These are phyloP conservation scores for Erythrocercus mccallii DNA, from an alignment of 2,113 vertebrate species.

Conservation along the genomic window DNA sequence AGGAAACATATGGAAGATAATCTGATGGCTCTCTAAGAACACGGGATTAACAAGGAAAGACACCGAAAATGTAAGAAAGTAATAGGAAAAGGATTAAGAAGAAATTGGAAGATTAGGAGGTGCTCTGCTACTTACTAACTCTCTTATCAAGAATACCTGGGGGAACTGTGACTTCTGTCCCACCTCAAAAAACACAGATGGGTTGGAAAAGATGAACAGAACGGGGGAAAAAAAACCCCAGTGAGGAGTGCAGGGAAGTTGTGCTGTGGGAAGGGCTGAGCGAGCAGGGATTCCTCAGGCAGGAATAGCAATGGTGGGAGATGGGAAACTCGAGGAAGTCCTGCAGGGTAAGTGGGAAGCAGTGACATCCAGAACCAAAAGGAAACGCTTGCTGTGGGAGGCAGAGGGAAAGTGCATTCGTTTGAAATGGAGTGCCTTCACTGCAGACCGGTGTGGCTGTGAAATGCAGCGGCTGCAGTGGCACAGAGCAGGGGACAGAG, in stretches of 20 bases:
- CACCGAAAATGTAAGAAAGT: not conserved
- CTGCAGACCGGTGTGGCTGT: not conserved
- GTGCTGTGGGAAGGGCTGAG: not conserved
- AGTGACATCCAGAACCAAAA: not conserved
- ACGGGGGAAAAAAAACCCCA: accelerated
- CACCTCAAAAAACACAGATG: not conserved
- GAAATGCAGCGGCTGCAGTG: not conserved
- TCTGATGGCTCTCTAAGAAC: not conserved
- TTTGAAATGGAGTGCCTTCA: not conserved
- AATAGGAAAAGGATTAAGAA: not conserved
- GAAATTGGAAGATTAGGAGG: not conserved
- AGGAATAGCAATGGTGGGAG: not conserved
- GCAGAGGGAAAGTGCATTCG: not conserved
- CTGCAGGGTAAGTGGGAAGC: not conserved
- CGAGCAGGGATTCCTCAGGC: not conserved
- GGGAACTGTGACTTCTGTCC: not conserved
- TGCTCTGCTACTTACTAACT: not conserved
- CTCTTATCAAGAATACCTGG: not conserved
- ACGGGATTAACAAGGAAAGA: not conserved
- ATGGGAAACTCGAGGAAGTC: not conserved
- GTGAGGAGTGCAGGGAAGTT: not conserved
- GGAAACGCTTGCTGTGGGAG: not conserved
- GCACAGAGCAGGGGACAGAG: not conserved
- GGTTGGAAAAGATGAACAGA: not conserved
- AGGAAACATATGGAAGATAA: not conserved